These are phyloP conservation scores for Daboia siamensis DNA, from an alignment of 2,113 vertebrate genomes.

Conservation along the genomic window DNA sequence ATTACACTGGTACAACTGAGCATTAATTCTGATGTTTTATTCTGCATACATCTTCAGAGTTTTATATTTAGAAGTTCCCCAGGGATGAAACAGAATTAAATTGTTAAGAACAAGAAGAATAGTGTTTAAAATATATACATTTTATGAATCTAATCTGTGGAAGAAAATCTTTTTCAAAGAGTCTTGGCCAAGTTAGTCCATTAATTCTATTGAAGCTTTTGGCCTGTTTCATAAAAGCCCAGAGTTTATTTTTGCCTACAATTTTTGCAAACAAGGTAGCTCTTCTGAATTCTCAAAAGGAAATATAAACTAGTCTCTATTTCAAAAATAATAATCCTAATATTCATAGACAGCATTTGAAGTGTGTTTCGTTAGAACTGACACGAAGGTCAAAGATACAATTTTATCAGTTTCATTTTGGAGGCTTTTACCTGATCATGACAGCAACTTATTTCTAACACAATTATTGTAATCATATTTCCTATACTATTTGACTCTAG, in stretches of 20 bases:
- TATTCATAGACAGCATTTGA: slow-evolving; percentile 55
- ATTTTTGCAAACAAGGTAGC: slow-evolving; percentile 39
- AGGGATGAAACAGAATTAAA: neutral
- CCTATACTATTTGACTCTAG: slow-evolving; percentile 61
- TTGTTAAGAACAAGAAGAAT: neutral
- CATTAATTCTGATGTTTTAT: neutral
- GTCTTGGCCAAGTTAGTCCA: neutral
- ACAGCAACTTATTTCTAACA: slow-evolving; percentile 52
- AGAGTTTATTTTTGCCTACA: slow-evolving; percentile 46
- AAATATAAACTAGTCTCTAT: slow-evolving; percentile 19
- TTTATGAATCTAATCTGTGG: neutral
- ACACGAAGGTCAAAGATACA: slow-evolving; percentile 63
- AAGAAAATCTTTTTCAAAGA: neutral
- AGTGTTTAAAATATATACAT: neutral
- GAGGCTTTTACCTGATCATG: slow-evolving; percentile 60
- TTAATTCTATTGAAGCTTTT: neutral
- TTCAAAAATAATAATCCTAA: slow-evolving; percentile 54
- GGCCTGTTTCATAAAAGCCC: neutral
- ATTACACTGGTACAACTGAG: neutral
- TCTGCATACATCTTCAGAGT: neutral
- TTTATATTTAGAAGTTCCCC: neutral
- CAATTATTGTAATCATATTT: slow-evolving; percentile 59
- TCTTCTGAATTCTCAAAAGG: slow-evolving; percentile 39
- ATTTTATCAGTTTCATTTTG: slow-evolving; percentile 66
- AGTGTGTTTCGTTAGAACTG: slow-evolving; percentile 48